Conservation (phyloP, 2,113 vertebrate species). For the Poecilia latipinna region DNA sequence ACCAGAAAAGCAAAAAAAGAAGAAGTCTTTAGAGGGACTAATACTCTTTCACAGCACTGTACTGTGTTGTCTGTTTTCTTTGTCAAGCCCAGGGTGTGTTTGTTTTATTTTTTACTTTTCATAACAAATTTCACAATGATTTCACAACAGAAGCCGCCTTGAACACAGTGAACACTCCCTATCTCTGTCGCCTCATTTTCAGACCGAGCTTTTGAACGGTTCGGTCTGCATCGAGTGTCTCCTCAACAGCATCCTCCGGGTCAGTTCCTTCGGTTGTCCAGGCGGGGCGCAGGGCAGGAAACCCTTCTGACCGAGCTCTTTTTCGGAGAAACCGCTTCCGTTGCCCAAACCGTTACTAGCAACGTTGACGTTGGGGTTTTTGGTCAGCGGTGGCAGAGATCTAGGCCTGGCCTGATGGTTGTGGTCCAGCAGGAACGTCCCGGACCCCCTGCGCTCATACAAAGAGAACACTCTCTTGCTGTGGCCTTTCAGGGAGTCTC, state of each 20-base stretch:
- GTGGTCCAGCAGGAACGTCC: conserved; percentile 78
- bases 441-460: conserved; percentile 81
- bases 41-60: neutral
- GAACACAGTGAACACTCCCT: neutral
- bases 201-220: conserved; percentile 80
- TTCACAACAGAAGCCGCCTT: conserved; percentile 4
- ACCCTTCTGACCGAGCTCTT: conserved; percentile 77
- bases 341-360: conserved; percentile 20
- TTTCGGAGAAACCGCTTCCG: conserved; percentile 67
- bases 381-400: conserved; percentile 88
- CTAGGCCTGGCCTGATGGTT: conserved; percentile 75
- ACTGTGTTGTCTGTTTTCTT: neutral
- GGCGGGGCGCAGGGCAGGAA: conserved; percentile 83
- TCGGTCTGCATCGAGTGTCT: conserved; percentile 91
- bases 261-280: conserved; percentile 81
- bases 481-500: conserved; percentile 66
- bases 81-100: neutral
- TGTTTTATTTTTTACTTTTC: conserved; percentile 19
- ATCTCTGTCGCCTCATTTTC: neutral
- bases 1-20: neutral
- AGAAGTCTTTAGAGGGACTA: neutral
- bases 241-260: conserved; percentile 83
- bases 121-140: conserved; percentile 12
- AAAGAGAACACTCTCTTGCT: conserved; percentile 74
- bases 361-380: conserved; percentile 56